Conservation (phyloP, 2,113 vertebrate species). For the Choloepus hoffmanni region DNA sequence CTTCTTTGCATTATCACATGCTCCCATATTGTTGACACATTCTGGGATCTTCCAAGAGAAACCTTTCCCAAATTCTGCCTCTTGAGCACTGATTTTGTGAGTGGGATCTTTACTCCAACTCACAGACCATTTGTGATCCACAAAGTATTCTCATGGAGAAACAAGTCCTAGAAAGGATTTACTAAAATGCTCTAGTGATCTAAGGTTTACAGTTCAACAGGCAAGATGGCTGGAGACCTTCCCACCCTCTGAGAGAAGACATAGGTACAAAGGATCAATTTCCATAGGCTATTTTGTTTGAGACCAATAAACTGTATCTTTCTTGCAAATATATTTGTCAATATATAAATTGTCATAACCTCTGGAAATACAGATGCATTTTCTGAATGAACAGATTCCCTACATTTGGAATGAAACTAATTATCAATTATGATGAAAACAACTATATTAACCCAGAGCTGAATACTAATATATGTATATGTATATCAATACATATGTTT, state of each 20-base stretch:
- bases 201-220: background rate
- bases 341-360: background rate
- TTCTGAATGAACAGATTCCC: background rate
- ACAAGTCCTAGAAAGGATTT: background rate
- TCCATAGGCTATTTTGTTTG: background rate
- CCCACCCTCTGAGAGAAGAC: background rate
- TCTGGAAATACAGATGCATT: background rate
- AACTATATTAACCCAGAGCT: background rate
- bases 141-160: background rate
- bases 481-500: too few species aligned
- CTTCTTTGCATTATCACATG: slow-evolving; percentile 15
- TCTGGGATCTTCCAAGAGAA: background rate
- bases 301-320: background rate
- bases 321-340: slow-evolving; percentile 39
- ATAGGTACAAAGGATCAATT: background rate
- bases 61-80: slow-evolving; percentile 33
- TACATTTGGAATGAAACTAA: slow-evolving; percentile 21
- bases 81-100: background rate
- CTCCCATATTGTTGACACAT: background rate
- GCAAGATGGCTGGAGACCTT: background rate
- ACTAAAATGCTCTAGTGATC: background rate
- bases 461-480: background rate
- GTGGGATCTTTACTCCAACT: background rate
- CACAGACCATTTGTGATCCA: background rate
- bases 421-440: background rate